Evolutionary conservation across 1,140 invertebrate genomes (phyloP).

Genomic region (Bombus fervidus): DNA sequence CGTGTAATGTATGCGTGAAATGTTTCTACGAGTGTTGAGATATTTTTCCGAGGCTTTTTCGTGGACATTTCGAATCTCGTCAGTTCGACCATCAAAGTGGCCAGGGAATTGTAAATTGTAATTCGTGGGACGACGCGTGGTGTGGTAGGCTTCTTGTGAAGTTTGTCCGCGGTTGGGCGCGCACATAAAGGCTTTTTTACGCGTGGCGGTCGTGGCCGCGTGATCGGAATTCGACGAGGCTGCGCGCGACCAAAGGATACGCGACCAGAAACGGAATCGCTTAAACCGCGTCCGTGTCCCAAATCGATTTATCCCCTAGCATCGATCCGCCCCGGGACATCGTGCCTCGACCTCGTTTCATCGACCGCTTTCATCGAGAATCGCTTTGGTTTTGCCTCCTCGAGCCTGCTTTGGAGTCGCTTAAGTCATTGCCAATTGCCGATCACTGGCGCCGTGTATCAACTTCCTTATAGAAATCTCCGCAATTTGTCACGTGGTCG

Average conservation of each 20-base stretch:
- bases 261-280: conserved; percentile 41
- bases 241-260: conserved; percentile 14
- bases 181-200: conserved; percentile 29
- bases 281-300: neutral
- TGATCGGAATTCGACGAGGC: conserved; percentile 13
- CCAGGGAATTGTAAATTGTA: neutral
- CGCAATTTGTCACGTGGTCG: neutral
- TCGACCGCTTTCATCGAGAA: neutral
- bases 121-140: neutral
- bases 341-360: conserved; percentile 9
- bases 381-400: neutral
- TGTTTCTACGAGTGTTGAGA: too few relatives aligned
- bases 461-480: neutral
- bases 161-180: conserved; percentile 2
- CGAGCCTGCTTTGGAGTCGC: neutral
- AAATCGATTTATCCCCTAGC: neutral
- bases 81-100: neutral
- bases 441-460: neutral
- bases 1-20: too few relatives aligned
- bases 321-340: conserved; percentile 6
- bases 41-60: too few relatives aligned
- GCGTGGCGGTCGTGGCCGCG: conserved; percentile 1
- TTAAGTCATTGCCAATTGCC: neutral
- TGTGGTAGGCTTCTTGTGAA: conserved; percentile 1
- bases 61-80: neutral